A percentile compares a stretch with the other conserved stretches of the same genome.
phyloP scores from a whole-genome alignment of 2,113 vertebrate genomes.

The Holacanthus passer region DNA sequence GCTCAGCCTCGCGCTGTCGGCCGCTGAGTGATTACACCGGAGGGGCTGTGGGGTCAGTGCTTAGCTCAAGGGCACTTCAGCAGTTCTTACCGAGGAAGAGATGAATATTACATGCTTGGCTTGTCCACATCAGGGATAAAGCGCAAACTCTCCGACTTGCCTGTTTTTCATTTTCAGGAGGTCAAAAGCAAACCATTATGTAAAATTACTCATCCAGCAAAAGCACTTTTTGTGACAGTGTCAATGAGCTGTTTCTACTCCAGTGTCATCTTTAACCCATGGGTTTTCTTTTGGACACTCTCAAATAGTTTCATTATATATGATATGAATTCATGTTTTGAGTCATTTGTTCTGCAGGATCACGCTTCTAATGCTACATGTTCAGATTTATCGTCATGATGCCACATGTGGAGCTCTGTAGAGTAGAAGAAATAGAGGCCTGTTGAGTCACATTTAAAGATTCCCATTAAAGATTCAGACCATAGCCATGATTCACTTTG shows the following conservation, averaged over 20 bases:
- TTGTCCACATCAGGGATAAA: constrained; percentile 36
- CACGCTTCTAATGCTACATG: not conserved
- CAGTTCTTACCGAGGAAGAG: constrained; percentile 49
- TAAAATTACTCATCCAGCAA: constrained; percentile 28
- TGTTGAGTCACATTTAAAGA: constrained; percentile 1
- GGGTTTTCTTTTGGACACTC: not conserved
- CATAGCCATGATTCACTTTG: constrained; percentile 16
- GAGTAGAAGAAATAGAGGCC: not conserved
- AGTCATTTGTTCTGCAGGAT: not conserved
- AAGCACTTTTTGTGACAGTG: constrained; percentile 4
- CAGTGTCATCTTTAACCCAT: constrained; percentile 14
- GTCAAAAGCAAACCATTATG: constrained; percentile 5
- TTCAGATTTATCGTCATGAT: not conserved
- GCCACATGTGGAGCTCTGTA: not conserved
- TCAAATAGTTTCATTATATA: not conserved
- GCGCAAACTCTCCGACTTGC: constrained; percentile 3
- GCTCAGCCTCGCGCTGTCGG: constrained; percentile 53
- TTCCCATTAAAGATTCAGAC: constrained; percentile 18
- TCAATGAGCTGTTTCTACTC: constrained; percentile 15
- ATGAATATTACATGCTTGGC: constrained; percentile 49
- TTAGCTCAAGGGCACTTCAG: constrained; percentile 76
- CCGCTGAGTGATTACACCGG: constrained; percentile 60
- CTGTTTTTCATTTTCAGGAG: constrained; percentile 22
- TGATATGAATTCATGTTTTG: not conserved
- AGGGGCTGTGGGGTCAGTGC: constrained; percentile 63